Conservation (phyloP, 2,113 vertebrate species). For the Pseudolaguvia tuberculata region DNA sequence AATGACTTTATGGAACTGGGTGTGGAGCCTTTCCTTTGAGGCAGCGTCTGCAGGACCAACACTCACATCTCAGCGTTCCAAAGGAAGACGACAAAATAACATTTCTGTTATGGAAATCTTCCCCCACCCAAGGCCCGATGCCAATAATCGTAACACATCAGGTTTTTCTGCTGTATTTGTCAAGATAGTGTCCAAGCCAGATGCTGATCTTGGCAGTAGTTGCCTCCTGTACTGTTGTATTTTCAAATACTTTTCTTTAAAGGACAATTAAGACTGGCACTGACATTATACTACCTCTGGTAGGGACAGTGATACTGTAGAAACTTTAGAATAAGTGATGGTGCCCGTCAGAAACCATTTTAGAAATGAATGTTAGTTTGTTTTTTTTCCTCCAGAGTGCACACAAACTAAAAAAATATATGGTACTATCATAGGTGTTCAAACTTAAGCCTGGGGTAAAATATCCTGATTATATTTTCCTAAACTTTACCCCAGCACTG, state of each 20-base stretch:
- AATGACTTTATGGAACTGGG: conserved; percentile 71
- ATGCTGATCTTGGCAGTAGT: conserved; percentile 57
- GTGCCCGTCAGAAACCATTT: conserved; percentile 53
- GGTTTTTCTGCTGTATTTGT: conserved; percentile 52
- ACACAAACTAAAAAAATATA: conserved; percentile 41
- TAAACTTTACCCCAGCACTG: conserved; percentile 33
- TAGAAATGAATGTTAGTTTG: conserved; percentile 45
- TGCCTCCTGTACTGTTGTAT: conserved; percentile 57
- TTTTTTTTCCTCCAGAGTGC: conserved; percentile 41
- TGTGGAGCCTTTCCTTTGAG: conserved; percentile 66
- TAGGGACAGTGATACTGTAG: conserved; percentile 52
- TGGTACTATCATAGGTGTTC: conserved; percentile 45
- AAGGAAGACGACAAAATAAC: conserved; percentile 41
- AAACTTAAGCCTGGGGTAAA: conserved; percentile 35
- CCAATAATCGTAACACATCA: conserved; percentile 65
- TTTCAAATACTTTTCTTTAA: conserved; percentile 53
- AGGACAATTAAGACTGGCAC: conserved; percentile 54
- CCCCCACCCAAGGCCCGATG: conserved; percentile 45
- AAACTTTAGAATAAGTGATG: conserved; percentile 51
- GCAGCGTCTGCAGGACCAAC: not conserved
- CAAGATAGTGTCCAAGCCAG: conserved; percentile 54
- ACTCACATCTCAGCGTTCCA: conserved; percentile 27
- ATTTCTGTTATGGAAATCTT: conserved; percentile 45
- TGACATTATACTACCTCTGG: conserved; percentile 51
- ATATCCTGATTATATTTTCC: conserved; percentile 10